phyloP scores from a whole-genome alignment of 1,140 invertebrate species.

The Belonocnema kinseyi region DNA sequence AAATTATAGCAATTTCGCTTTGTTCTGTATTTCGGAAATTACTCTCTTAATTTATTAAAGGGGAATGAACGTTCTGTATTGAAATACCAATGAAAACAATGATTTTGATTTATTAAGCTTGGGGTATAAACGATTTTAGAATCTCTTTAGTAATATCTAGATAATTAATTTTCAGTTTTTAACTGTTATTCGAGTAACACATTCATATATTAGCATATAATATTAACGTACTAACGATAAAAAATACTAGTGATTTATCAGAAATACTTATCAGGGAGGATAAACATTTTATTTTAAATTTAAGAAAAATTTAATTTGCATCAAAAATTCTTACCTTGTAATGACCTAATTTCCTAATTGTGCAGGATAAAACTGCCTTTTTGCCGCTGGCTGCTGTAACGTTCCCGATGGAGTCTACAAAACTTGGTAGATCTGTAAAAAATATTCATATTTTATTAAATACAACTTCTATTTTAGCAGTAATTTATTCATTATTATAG shows the following conservation, averaged over 20 bases:
- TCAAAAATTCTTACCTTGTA: conserved; percentile 83
- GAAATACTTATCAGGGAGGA: background rate
- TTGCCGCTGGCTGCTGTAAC: conserved; percentile 88
- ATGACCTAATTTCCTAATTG: conserved; percentile 86
- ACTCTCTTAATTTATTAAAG: too few relatives aligned
- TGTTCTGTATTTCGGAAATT: too few relatives aligned
- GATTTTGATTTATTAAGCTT: too few relatives aligned
- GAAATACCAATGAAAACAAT: too few relatives aligned
- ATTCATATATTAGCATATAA: too few relatives aligned
- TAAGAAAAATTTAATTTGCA: background rate
- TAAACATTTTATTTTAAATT: background rate
- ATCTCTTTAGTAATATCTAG: too few relatives aligned
- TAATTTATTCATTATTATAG: too few relatives aligned
- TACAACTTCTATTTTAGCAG: background rate
- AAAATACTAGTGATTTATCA: background rate
- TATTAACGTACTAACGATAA: background rate
- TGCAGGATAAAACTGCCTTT: conserved; percentile 88
- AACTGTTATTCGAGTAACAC: too few relatives aligned
- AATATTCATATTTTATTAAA: background rate
- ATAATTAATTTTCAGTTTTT: too few relatives aligned
- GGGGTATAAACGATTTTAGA: too few relatives aligned
- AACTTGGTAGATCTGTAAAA: conserved; percentile 80
- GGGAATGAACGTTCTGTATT: too few relatives aligned
- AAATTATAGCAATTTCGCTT: too few relatives aligned
- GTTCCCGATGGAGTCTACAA: conserved; percentile 86